A percentile compares a stretch with the other conserved stretches of the same genome.
Conservation (phyloP, 2,888 invertebrate genomes). For the Callyntrura guangdongensis region DNA sequence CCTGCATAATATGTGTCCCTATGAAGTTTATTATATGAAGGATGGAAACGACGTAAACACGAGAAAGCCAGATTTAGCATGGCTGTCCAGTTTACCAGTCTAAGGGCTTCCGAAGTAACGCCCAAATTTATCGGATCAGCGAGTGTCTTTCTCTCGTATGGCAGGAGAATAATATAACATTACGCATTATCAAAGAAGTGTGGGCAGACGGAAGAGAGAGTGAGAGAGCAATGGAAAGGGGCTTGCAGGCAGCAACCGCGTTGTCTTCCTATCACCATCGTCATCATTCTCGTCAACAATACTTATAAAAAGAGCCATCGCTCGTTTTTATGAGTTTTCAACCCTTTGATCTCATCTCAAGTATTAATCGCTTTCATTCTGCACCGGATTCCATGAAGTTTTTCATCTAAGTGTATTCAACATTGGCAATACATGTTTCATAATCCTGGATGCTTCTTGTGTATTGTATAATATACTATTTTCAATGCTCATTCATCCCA, state of each 20-base stretch:
- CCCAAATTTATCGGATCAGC: slow-evolving; percentile 84
- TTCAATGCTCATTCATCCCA: too few relatives aligned
- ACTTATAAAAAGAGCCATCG: slow-evolving; percentile 72
- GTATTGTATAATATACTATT: background rate
- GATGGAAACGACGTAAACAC: background rate
- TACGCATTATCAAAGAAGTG: background rate
- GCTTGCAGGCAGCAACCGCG: slow-evolving; percentile 15
- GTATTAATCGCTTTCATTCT: slow-evolving; percentile 83
- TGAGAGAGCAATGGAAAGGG: slow-evolving; percentile 25
- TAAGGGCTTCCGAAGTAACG: slow-evolving; percentile 84
- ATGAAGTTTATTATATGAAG: background rate
- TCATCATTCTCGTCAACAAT: background rate
- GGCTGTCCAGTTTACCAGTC: slow-evolving; percentile 78
- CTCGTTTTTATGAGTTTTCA: slow-evolving; percentile 82
- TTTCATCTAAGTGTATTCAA: background rate
- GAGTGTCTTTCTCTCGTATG: slow-evolving; percentile 63
- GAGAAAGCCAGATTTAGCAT: slow-evolving; percentile 60
- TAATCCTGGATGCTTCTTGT: too few relatives aligned
- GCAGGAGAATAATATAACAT: slow-evolving; percentile 14
- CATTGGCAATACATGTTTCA: too few relatives aligned
- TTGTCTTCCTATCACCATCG: slow-evolving; percentile 47
- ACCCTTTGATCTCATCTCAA: slow-evolving; percentile 84
- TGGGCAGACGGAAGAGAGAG: too few relatives aligned
- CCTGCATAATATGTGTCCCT: background rate
- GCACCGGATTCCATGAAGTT: slow-evolving; percentile 71